phyloP scores from a whole-genome alignment of 1,140 invertebrate genomes.

The Caenorhabditis brenneri region DNA sequence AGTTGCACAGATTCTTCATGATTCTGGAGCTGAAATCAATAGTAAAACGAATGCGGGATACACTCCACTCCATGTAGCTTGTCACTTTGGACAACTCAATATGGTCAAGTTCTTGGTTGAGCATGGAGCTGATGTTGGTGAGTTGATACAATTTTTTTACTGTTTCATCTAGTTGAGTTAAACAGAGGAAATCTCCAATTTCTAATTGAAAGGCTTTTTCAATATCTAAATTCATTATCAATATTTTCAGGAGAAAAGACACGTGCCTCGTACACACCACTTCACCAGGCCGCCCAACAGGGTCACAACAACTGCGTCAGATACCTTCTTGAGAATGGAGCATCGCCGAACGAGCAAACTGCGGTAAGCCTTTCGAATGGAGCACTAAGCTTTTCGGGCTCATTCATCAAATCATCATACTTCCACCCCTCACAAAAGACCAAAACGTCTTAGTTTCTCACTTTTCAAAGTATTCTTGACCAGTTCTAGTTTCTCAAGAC shows the following conservation, averaged over 20 bases:
- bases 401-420: slow-evolving; percentile 43
- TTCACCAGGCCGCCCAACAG: slow-evolving; percentile 92
- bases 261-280: slow-evolving; percentile 87
- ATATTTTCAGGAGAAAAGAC: slow-evolving; percentile 74
- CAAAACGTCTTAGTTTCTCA: not conserved
- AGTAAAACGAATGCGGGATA: slow-evolving; percentile 81
- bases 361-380: slow-evolving; percentile 58
- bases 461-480: not conserved
- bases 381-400: slow-evolving; percentile 4
- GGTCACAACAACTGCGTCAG: slow-evolving; percentile 94
- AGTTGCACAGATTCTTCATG: slow-evolving; percentile 87
- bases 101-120: slow-evolving; percentile 93
- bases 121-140: slow-evolving; percentile 75
- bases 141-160: slow-evolving; percentile 35
- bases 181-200: no score
- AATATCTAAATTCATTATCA: no score
- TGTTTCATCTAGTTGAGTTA: no score
- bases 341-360: slow-evolving; percentile 81
- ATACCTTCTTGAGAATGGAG: slow-evolving; percentile 88
- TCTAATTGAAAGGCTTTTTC: no score
- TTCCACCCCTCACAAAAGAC: not conserved
- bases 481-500: not conserved
- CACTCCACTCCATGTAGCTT: slow-evolving; percentile 95
- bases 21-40: slow-evolving; percentile 80
- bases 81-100: slow-evolving; percentile 94